Conservation (phyloP, 1,140 invertebrate species). For the Trissolcus basalis region DNA sequence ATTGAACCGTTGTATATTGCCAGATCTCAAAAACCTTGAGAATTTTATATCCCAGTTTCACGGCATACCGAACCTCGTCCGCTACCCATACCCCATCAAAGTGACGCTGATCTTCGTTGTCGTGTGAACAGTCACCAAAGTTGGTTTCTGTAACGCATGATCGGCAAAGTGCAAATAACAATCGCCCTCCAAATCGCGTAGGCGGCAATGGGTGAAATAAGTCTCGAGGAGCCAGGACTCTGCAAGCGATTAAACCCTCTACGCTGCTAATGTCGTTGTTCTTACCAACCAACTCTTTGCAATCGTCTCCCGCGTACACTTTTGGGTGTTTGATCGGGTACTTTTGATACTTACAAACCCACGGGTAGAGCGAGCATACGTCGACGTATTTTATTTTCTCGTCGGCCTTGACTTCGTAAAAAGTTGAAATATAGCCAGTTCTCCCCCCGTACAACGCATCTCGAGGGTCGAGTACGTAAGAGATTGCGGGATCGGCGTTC, state of each 20-base stretch:
- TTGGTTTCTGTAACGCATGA: background rate
- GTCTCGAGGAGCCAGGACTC: slow-evolving; percentile 58
- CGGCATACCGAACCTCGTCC: slow-evolving; percentile 67
- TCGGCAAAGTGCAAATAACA: slow-evolving; percentile 59
- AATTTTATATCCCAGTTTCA: slow-evolving; percentile 66
- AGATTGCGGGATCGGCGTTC: background rate
- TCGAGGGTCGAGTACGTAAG: slow-evolving; percentile 19
- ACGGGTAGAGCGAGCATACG: slow-evolving; percentile 66
- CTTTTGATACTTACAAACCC: too few relatives aligned
- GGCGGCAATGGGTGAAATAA: slow-evolving; percentile 64
- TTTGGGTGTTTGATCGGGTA: slow-evolving; percentile 65
- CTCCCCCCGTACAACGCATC: slow-evolving; percentile 66
- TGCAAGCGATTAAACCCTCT: slow-evolving; percentile 60
- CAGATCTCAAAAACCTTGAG: slow-evolving; percentile 68
- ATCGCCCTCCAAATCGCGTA: slow-evolving; percentile 45
- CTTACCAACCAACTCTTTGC: background rate
- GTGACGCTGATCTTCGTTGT: slow-evolving; percentile 9
- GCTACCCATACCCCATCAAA: slow-evolving; percentile 69
- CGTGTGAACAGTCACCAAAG: background rate
- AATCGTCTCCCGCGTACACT: slow-evolving; percentile 51
- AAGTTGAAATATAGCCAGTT: slow-evolving; percentile 61
- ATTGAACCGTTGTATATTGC: slow-evolving; percentile 58
- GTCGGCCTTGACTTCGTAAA: slow-evolving; percentile 48
- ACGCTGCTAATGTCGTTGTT: slow-evolving; percentile 13
- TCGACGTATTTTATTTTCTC: slow-evolving; percentile 67